Percentiles rank a stretch among this genome's conserved stretches.
Evolutionary conservation across 2,113 vertebrate species (phyloP).

Genomic region (Tachysurus vachellii): DNA sequence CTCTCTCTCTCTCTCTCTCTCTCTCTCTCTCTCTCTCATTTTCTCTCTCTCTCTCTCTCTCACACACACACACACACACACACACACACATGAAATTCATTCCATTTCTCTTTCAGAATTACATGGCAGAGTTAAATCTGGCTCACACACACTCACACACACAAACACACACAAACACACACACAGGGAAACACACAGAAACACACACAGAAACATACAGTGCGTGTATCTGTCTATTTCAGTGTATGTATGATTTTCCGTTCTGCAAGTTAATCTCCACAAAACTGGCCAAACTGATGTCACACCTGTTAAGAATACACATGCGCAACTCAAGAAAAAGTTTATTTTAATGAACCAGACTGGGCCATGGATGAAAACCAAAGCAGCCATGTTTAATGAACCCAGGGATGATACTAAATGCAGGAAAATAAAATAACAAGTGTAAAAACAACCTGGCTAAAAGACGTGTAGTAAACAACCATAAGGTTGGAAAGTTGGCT

Average conservation of each 20-base stretch:
- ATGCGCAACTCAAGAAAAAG: not conserved
- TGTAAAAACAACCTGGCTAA: not conserved
- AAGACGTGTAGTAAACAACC: not conserved
- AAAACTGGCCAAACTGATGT: not conserved
- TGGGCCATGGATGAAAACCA: not conserved
- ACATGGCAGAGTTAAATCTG: not conserved
- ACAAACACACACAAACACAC: not conserved
- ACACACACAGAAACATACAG: not conserved
- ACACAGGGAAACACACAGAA: not conserved
- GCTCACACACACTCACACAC: not conserved
- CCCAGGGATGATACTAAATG: not conserved
- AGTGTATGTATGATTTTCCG: not conserved
- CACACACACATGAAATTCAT: not conserved
- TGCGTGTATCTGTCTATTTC: not conserved
- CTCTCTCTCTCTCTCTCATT: not conserved
- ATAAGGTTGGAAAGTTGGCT: not conserved
- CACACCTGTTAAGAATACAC: not conserved
- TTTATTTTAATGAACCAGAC: not conserved
- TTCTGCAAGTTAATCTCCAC: not conserved
- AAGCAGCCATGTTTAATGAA: conserved; percentile 6
- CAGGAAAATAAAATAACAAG: not conserved
- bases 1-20: not conserved
- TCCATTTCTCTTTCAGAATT: not conserved
- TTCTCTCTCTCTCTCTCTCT: not conserved
- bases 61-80: not conserved